Evolutionary conservation across 2,797 vertebrate genomes (phyloP).

Genomic region (Tokudaia tokunoshimensis): DNA sequence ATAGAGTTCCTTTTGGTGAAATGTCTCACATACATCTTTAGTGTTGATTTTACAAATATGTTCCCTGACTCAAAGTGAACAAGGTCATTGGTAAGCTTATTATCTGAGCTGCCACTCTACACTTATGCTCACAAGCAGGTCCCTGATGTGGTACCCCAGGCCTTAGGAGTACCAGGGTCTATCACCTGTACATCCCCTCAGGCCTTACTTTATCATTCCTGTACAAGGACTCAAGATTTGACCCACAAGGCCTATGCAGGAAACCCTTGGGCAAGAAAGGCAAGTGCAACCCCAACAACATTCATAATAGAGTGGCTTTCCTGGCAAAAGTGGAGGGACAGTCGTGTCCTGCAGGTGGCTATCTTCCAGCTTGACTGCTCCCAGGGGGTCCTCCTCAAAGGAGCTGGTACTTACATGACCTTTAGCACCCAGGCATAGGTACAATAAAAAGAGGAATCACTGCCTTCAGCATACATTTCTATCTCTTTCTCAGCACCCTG

Average conservation of each 20-base stretch:
- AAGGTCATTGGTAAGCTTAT: background rate
- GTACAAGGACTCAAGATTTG: background rate
- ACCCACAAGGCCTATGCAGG: background rate
- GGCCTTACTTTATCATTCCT: conserved; percentile 19
- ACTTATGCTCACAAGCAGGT: background rate
- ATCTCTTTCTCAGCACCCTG: background rate
- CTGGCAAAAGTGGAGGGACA: background rate
- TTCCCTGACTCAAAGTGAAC: conserved; percentile 58
- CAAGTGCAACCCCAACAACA: background rate
- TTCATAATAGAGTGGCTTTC: background rate
- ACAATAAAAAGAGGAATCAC: background rate
- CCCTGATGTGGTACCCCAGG: background rate
- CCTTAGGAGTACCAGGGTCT: background rate
- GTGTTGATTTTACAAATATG: background rate
- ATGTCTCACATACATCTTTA: conserved; percentile 43
- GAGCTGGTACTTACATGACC: background rate
- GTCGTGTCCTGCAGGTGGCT: background rate
- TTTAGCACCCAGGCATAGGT: conserved; percentile 89
- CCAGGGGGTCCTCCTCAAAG: conserved; percentile 80
- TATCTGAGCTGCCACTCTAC: background rate
- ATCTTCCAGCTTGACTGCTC: conserved; percentile 86
- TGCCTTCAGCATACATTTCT: background rate
- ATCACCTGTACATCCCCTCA: background rate
- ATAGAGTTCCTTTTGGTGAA: conserved; percentile 37
- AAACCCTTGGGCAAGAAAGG: background rate